Evolutionary conservation across 2,888 invertebrate genomes (phyloP).

Genomic region (Ectropis crepuscularia): DNA sequence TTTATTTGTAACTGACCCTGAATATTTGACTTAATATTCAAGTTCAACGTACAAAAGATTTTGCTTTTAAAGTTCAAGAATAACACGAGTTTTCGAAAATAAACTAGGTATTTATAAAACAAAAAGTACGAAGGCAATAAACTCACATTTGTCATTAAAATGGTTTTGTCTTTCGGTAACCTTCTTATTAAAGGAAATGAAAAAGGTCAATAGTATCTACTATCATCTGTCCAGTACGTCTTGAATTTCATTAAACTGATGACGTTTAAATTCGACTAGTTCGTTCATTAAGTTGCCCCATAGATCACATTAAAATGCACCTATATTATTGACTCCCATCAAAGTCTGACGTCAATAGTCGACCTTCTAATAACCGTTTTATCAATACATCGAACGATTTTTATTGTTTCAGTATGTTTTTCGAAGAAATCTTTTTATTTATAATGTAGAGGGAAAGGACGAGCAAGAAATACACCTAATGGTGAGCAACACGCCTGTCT

Average conservation of each 20-base stretch:
- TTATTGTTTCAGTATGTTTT: conserved; percentile 36
- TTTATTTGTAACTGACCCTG: conserved; percentile 22
- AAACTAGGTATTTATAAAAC: conserved; percentile 1
- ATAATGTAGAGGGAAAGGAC: no score
- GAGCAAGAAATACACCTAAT: no score
- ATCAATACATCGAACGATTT: conserved; percentile 54
- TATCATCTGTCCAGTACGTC: conserved; percentile 4
- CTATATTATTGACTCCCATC: conserved; percentile 65
- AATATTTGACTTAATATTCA: conserved; percentile 25
- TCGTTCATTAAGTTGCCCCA: conserved; percentile 3
- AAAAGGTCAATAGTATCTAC: conserved; percentile 20
- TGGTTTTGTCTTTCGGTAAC: not conserved
- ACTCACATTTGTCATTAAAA: not conserved
- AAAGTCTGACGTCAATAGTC: conserved; percentile 69
- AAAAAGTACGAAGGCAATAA: conserved; percentile 23
- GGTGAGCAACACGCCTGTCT: no score
- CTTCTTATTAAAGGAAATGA: conserved; percentile 20
- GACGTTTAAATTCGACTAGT: conserved; percentile 13
- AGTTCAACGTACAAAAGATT: conserved; percentile 36
- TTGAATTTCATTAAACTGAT: conserved; percentile 2
- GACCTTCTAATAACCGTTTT: conserved; percentile 56
- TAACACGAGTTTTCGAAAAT: conserved; percentile 10
- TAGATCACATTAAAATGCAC: conserved; percentile 54
- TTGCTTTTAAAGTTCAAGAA: conserved; percentile 19
- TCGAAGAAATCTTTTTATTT: no score